Conservation (phyloP, 1,140 invertebrate genomes). For the Philotrypesis tridentata region DNA sequence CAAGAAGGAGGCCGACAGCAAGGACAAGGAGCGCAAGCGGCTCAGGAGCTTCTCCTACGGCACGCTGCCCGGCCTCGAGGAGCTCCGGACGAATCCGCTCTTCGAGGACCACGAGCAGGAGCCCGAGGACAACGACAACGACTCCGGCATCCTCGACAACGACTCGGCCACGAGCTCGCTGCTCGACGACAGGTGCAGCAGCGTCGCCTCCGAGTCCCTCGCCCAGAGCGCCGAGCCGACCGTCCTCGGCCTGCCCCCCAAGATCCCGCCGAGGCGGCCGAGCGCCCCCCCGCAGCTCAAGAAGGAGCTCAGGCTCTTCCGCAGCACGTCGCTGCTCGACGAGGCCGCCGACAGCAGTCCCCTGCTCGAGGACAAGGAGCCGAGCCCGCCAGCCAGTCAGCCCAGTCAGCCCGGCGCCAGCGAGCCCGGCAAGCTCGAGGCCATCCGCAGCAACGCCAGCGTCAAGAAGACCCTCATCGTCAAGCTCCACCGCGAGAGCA, state of each 20-base stretch:
- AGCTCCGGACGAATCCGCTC: slow-evolving; percentile 79
- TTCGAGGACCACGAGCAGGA: slow-evolving; percentile 76
- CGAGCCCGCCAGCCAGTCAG: too few species aligned
- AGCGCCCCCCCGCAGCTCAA: slow-evolving; percentile 49
- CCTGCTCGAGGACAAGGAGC: background rate
- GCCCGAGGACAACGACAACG: slow-evolving; percentile 74
- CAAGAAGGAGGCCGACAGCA: slow-evolving; percentile 72
- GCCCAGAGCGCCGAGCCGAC: slow-evolving; percentile 65
- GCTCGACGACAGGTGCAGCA: slow-evolving; percentile 78
- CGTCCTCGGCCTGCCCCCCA: slow-evolving; percentile 64
- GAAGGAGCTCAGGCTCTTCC: slow-evolving; percentile 60
- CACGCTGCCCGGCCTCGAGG: slow-evolving; percentile 81
- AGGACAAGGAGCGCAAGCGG: slow-evolving; percentile 75
- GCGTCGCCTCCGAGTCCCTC: slow-evolving; percentile 75
- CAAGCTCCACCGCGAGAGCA: slow-evolving; percentile 79
- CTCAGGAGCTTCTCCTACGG: slow-evolving; percentile 85
- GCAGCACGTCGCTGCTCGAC: slow-evolving; percentile 47
- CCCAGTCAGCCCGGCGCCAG: too few species aligned
- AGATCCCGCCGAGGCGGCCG: slow-evolving; percentile 62
- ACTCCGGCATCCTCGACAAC: slow-evolving; percentile 85
- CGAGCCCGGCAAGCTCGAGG: background rate
- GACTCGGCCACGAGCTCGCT: slow-evolving; percentile 81
- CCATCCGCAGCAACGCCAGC: slow-evolving; percentile 69
- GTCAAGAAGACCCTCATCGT: slow-evolving; percentile 78
- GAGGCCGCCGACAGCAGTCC: slow-evolving; percentile 10